Base-by-base conservation (phyloP, 2,888 invertebrate genomes). In the Phalera bucephala region DNA sequence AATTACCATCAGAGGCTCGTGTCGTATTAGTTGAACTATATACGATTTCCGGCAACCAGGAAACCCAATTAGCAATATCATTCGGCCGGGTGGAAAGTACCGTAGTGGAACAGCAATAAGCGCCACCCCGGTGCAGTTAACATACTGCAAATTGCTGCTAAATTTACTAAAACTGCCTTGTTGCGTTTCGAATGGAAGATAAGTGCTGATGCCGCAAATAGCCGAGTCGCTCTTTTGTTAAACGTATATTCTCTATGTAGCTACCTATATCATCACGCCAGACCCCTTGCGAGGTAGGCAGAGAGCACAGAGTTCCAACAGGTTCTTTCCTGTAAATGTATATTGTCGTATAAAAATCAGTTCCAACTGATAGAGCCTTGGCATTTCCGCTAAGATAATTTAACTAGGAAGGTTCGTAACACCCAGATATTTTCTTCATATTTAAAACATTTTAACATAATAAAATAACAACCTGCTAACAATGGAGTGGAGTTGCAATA, bases 41-140 rank as follows among this genome's bases (percentile, higher is more conserved):
- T 77, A 81, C 73, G 74, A 82, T 83, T 81, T 85, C 84, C 82
- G 74, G 71, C 68, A 64, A 68, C 76, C 68, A 73, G 80, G 75
- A 75, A 82, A 84, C 79, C 75, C 85, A 86, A 86, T 87, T 87
- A 87, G 83, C 83, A 5, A 17, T 17, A 17, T 17, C 17, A 17
- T 17, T 5, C 17, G 17, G 17, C 17, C 66, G 66, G 67, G 73
- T n/a, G n/a, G n/a, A 74, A 68, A 68, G 64, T 80, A 78, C 76
- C 77, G 71, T 72, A 69, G 66, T 57, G 58, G 72, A 72, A 75
- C 57, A 68, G 78, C 72, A 76, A 78, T 80, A 77, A 78, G 70
- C 73, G 17, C 5, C 17, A 3, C 5, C 17, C 17, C 17, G 17
- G 17, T 17, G 17, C 17, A 17, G 17, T 17, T 80, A 79, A 81